A percentile compares a stretch with the other conserved stretches of the same genome.
phyloP scores from a whole-genome alignment of 2,797 vertebrate species.

The Eupleurogrammus muticus region DNA sequence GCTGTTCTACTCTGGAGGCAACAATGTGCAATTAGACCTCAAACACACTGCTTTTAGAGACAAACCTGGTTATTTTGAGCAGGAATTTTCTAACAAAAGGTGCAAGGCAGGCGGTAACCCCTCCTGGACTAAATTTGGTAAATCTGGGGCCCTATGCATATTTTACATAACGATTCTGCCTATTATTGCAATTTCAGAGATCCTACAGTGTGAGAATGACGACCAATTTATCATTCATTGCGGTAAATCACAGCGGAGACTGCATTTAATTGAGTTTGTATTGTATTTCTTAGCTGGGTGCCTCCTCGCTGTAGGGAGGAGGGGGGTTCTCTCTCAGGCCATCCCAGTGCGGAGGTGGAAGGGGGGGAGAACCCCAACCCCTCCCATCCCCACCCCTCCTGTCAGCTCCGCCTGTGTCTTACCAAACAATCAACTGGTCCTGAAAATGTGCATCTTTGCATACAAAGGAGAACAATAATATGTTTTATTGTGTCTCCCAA shows the following conservation, averaged over 20 bases:
- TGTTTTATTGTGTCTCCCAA: not conserved
- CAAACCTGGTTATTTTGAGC: constrained; percentile 72
- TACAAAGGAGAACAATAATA: constrained; percentile 36
- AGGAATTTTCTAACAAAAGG: constrained; percentile 70
- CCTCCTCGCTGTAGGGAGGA: constrained; percentile 65
- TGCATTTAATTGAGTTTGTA: constrained; percentile 81
- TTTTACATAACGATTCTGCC: constrained; percentile 75
- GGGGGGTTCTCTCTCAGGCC: constrained; percentile 63
- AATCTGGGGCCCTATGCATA: constrained; percentile 68
- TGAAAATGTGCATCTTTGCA: constrained; percentile 47
- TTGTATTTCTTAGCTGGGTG: constrained; percentile 81
- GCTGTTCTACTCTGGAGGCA: constrained; percentile 18
- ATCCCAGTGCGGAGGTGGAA: constrained; percentile 50
- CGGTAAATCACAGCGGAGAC: constrained; percentile 77
- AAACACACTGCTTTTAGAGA: constrained; percentile 62
- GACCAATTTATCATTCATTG: constrained; percentile 81
- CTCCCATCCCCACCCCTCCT: constrained; percentile 25
- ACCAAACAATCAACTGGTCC: constrained; percentile 76
- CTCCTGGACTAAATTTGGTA: constrained; percentile 74
- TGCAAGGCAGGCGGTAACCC: constrained; percentile 45
- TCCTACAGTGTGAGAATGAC: constrained; percentile 72
- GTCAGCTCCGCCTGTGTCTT: constrained; percentile 64
- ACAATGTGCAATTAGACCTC: constrained; percentile 73
- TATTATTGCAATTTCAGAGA: constrained; percentile 77
- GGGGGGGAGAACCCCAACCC: not conserved